These are phyloP conservation scores for Falco biarmicus DNA, from an alignment of 2,797 vertebrate genomes.

Conservation along the genomic window DNA sequence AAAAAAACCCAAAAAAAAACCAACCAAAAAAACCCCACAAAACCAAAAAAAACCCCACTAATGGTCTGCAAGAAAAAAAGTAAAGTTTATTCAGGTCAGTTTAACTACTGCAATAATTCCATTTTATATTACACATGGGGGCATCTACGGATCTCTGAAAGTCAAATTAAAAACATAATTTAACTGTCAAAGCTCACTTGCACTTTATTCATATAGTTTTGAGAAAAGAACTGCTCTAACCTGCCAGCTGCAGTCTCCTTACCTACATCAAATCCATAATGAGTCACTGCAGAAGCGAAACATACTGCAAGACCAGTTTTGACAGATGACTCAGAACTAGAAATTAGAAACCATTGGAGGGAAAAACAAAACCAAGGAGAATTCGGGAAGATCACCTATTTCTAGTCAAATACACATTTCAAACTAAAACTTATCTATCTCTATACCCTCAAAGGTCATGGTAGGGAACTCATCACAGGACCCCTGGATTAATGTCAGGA, in stretches of 20 bases:
- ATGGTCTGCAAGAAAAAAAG: background rate
- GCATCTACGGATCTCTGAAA: background rate
- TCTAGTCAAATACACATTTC: background rate
- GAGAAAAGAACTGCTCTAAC: background rate
- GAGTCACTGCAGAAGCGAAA: slow-evolving; percentile 8
- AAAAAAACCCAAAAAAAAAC: background rate
- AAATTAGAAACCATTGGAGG: background rate
- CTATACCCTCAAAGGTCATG: background rate
- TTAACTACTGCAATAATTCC: background rate
- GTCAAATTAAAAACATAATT: background rate
- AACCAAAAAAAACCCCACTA: background rate
- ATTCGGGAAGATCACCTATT: background rate
- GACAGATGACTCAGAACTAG: slow-evolving; percentile 13
- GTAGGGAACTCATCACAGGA: background rate
- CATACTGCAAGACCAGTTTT: background rate
- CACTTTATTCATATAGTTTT: background rate
- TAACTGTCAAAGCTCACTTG: background rate
- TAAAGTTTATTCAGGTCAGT: background rate
- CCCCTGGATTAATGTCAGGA: background rate
- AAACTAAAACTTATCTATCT: background rate
- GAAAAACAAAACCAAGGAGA: background rate
- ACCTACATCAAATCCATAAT: background rate
- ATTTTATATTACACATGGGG: background rate
- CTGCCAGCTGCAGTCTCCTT: background rate
- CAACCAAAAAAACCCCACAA: background rate